A percentile compares a stretch with the other conserved stretches of the same genome.
Conservation (phyloP, 1,140 invertebrate species). For the Pollicipes pollicipes region DNA sequence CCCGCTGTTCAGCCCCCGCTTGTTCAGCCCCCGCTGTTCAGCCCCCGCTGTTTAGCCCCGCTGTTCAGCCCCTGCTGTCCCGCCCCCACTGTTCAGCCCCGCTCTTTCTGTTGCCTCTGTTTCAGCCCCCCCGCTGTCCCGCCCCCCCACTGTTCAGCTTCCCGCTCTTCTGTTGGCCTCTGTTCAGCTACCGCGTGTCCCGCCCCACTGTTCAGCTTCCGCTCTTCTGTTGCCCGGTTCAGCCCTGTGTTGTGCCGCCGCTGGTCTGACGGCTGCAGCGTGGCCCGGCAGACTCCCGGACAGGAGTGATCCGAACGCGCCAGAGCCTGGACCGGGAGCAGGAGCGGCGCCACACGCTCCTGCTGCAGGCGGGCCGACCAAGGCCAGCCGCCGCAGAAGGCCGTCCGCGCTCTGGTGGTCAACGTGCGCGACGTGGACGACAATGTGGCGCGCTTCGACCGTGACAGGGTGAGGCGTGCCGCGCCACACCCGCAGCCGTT, state of each 20-base stretch:
- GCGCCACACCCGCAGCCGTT: too few relatives aligned
- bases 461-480: conserved; percentile 8
- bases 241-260: too few relatives aligned
- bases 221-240: conserved; percentile 15
- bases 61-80: conserved; percentile 10
- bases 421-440: conserved; percentile 29
- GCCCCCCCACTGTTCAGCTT: too few relatives aligned
- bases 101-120: conserved; percentile 15
- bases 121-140: too few relatives aligned
- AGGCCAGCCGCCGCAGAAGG: conserved; percentile 52
- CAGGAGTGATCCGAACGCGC: conserved; percentile 51
- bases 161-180: too few relatives aligned
- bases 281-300: conserved; percentile 37
- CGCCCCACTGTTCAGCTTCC: neutral
- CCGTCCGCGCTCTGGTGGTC: conserved; percentile 46
- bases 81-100: too few relatives aligned
- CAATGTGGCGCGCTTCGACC: conserved; percentile 16
- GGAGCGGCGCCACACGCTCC: conserved; percentile 49
- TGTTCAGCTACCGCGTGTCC: too few relatives aligned
- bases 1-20: conserved; percentile 14
- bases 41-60: conserved; percentile 4
- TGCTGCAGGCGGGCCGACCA: conserved; percentile 53
- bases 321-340: conserved; percentile 48
- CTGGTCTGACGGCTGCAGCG: too few relatives aligned
- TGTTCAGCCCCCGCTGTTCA: conserved; percentile 6